These are phyloP conservation scores for Rhagophthalmus giganteus DNA, from an alignment of 2,888 invertebrate species.

Conservation along the genomic window DNA sequence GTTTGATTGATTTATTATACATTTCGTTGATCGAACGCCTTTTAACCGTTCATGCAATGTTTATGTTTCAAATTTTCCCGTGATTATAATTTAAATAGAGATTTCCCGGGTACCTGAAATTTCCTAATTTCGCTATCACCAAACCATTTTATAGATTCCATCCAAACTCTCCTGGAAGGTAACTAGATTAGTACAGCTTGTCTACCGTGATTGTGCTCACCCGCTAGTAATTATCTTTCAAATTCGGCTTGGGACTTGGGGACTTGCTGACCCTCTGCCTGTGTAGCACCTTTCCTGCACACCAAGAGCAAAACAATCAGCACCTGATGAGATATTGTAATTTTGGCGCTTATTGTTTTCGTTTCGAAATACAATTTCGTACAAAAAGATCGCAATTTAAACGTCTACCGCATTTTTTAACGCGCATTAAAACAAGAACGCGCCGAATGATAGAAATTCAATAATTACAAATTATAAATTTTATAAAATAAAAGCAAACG, in stretches of 20 bases:
- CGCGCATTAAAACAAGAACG: too few relatives aligned
- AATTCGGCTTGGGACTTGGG: slow-evolving; percentile 54
- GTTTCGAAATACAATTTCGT: slow-evolving; percentile 7
- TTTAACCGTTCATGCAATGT: too few relatives aligned
- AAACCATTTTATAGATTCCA: slow-evolving; percentile 37
- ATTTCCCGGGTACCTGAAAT: slow-evolving; percentile 10
- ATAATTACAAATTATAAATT: too few relatives aligned
- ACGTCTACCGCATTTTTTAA: too few relatives aligned
- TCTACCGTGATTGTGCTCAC: slow-evolving; percentile 50
- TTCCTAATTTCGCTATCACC: slow-evolving; percentile 21
- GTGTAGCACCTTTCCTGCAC: slow-evolving; percentile 29
- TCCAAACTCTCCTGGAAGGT: slow-evolving; percentile 44
- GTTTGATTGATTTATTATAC: too few relatives aligned
- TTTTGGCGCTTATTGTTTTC: slow-evolving; percentile 22
- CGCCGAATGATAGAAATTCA: too few relatives aligned
- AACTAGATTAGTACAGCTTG: slow-evolving; percentile 52
- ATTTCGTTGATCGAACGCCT: too few relatives aligned
- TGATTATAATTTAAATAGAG: slow-evolving; percentile 1
- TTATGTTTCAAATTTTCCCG: background rate
- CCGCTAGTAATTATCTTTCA: slow-evolving; percentile 55
- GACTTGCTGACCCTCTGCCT: slow-evolving; percentile 43
- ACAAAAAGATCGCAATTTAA: too few relatives aligned
- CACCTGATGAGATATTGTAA: slow-evolving; percentile 36
- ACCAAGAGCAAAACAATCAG: slow-evolving; percentile 37
- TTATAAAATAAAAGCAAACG: too few relatives aligned